These are phyloP conservation scores for Sarcoramphus papa DNA, from an alignment of 2,797 vertebrate genomes.

Conservation along the genomic window DNA sequence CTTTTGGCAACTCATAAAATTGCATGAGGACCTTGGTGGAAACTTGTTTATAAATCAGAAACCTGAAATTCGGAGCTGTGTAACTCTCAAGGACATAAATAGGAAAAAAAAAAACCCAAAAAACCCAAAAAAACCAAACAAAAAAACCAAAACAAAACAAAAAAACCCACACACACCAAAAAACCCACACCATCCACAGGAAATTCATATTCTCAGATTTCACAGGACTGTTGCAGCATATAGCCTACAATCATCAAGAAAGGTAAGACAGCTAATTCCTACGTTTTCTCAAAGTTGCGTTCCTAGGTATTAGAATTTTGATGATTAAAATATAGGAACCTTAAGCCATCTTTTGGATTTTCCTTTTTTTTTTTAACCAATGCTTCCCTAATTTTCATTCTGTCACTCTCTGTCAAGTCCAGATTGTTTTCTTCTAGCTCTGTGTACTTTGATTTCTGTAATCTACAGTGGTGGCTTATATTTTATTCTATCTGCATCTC, in stretches of 20 bases:
- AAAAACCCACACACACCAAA: no score
- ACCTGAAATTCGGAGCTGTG: neutral
- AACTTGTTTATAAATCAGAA: neutral
- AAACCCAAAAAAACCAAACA: no score
- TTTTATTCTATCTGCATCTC: neutral
- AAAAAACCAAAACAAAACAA: neutral
- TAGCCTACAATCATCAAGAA: neutral
- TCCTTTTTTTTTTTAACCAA: neutral
- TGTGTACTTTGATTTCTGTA: neutral
- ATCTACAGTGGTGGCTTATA: rapidly evolving
- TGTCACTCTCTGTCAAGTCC: neutral
- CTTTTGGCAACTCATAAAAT: neutral
- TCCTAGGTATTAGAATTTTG: neutral
- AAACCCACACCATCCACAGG: neutral
- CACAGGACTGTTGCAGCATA: neutral
- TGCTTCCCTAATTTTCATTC: neutral
- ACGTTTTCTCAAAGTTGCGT: neutral
- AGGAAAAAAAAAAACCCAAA: neutral
- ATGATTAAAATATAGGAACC: neutral
- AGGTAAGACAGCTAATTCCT: neutral
- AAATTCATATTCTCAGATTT: neutral
- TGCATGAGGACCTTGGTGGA: neutral
- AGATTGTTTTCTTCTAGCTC: neutral
- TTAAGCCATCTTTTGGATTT: neutral
- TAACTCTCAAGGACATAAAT: neutral